Conservation (phyloP, 2,113 vertebrate genomes). For the Hemiprocne comata region DNA sequence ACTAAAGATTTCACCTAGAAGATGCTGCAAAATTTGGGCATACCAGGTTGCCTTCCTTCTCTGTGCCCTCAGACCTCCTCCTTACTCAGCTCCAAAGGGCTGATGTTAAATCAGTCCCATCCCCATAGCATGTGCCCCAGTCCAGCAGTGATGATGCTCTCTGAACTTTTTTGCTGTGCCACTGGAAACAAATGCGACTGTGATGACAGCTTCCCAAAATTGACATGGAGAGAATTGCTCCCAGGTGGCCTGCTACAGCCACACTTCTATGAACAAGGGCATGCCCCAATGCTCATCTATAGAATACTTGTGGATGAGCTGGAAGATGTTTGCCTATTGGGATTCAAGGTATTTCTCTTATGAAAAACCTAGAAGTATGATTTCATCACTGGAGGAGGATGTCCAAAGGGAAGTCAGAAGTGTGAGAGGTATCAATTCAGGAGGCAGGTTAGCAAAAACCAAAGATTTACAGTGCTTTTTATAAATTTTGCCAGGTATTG, state of each 20-base stretch:
- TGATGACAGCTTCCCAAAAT: background rate
- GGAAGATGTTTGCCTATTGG: background rate
- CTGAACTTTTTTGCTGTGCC: background rate
- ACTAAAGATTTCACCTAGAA: background rate
- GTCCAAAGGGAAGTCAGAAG: background rate
- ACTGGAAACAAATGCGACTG: background rate
- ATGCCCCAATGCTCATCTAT: accelerated
- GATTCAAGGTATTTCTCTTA: background rate
- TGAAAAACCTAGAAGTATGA: background rate
- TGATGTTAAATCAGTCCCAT: background rate
- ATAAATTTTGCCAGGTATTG: background rate
- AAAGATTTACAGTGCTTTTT: background rate
- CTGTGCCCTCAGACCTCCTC: accelerated
- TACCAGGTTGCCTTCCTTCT: background rate
- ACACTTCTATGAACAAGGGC: accelerated
- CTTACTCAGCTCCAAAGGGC: accelerated
- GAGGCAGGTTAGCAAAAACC: background rate
- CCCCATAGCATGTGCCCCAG: accelerated
- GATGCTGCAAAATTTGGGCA: accelerated
- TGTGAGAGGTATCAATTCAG: accelerated
- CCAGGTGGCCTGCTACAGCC: background rate
- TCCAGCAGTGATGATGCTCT: background rate
- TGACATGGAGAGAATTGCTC: background rate
- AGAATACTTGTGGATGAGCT: accelerated
- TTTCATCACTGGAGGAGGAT: background rate